phyloP scores from a whole-genome alignment of 2,113 vertebrate genomes.

The Zapornia atra region DNA sequence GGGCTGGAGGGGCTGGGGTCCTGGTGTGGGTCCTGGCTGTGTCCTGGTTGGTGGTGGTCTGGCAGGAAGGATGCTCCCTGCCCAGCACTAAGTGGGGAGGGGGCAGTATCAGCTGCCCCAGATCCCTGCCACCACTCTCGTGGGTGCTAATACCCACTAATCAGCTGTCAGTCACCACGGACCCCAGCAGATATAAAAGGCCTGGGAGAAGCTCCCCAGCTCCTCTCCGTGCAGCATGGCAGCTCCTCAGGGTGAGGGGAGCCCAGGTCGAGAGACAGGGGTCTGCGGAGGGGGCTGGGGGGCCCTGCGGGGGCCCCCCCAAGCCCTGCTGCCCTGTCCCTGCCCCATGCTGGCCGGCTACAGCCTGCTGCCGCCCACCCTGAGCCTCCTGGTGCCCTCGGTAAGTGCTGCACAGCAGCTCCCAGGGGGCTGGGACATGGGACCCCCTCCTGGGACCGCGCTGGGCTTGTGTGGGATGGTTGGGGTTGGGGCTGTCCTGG shows the following conservation, averaged over 20 bases:
- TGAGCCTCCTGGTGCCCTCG: neutral
- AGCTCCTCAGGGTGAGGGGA: neutral
- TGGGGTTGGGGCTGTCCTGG: rapidly evolving
- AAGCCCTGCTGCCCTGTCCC: neutral
- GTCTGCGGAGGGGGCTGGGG: neutral
- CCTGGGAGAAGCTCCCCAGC: rapidly evolving
- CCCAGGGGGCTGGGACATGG: rapidly evolving
- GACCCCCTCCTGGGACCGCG: neutral
- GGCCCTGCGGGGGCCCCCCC: neutral
- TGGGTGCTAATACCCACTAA: conserved; percentile 50
- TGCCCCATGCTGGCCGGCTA: neutral
- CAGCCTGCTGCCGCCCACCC: neutral
- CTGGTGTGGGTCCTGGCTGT: rapidly evolving
- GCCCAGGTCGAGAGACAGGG: neutral
- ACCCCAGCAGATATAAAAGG: conserved; percentile 45
- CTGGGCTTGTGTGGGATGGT: neutral
- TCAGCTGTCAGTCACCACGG: conserved; percentile 8
- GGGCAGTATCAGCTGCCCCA: neutral
- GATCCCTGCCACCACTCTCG: neutral
- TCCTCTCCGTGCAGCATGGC: conserved; percentile 31
- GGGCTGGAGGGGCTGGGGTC: neutral
- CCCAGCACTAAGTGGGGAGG: neutral
- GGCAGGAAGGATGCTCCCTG: neutral
- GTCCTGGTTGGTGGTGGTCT: neutral
- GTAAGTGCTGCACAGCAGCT: neutral